Percentiles rank a stretch among this genome's conserved stretches.
Conservation (phyloP, 2,888 invertebrate species). For the Agrochola lota region DNA sequence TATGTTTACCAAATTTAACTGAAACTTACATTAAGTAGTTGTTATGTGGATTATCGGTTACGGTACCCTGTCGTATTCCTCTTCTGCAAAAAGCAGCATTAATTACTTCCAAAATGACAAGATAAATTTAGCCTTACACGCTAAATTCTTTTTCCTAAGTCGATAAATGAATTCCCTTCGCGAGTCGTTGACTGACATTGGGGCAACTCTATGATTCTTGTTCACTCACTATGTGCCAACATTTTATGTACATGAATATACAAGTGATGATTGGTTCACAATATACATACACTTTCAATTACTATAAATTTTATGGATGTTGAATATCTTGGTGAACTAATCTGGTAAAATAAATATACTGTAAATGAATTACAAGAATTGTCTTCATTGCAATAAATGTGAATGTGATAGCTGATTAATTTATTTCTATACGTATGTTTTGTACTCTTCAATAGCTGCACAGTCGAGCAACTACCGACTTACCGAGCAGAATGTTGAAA, state of each 20-base stretch:
- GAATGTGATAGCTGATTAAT: not conserved
- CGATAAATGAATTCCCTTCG: conserved; percentile 81
- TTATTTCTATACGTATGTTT: not conserved
- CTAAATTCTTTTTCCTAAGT: conserved; percentile 84
- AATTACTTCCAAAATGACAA: not conserved
- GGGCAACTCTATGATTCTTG: conserved; percentile 52
- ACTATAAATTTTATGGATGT: not conserved
- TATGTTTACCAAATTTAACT: not conserved
- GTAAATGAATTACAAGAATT: not conserved
- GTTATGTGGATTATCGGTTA: not conserved
- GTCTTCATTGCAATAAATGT: not conserved
- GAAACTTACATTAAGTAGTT: not conserved
- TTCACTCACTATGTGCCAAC: conserved; percentile 58
- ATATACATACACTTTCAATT: not conserved
- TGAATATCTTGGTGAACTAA: conserved; percentile 3
- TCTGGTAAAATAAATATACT: not conserved
- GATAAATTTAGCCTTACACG: conserved; percentile 34
- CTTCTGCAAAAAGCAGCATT: not conserved
- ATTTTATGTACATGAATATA: conserved; percentile 39
- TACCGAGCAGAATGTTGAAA: not conserved
- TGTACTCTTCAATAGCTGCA: not conserved
- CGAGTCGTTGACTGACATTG: conserved; percentile 68
- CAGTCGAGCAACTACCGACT: conserved; percentile 31
- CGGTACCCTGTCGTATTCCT: not conserved
- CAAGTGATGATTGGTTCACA: conserved; percentile 26